phyloP scores from a whole-genome alignment of 2,888 invertebrate genomes.

The Acleris holmiana region DNA sequence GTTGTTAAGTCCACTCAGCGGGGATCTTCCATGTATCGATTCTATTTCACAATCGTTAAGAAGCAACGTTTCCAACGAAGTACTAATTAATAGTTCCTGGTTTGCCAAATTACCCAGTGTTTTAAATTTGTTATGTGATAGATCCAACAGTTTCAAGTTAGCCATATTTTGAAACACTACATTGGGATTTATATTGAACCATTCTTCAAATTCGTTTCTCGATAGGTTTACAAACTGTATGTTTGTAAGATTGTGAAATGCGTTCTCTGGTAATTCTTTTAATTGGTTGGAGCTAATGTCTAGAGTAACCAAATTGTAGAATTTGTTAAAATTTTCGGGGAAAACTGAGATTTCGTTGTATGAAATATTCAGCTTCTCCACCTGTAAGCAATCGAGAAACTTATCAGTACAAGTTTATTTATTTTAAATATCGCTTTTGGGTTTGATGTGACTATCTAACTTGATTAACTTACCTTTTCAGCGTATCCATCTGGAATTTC shows the following conservation, averaged over 20 bases:
- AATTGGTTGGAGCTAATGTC: slow-evolving; percentile 81
- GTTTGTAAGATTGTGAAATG: slow-evolving; percentile 80
- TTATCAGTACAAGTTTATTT: no score
- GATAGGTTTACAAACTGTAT: slow-evolving; percentile 86
- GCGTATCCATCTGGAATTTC: slow-evolving; percentile 69
- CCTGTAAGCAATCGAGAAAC: slow-evolving; percentile 70
- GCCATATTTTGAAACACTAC: slow-evolving; percentile 74
- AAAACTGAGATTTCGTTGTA: slow-evolving; percentile 85
- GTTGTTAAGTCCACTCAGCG: slow-evolving; percentile 78
- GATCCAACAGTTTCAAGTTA: slow-evolving; percentile 83
- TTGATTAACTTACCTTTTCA: slow-evolving; percentile 58
- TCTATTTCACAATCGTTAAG: slow-evolving; percentile 86
- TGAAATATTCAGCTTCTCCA: slow-evolving; percentile 87
- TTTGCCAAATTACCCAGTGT: slow-evolving; percentile 78
- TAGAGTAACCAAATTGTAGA: slow-evolving; percentile 60
- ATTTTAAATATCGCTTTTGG: no score
- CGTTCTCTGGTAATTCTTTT: slow-evolving; percentile 70
- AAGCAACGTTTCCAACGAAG: slow-evolving; percentile 83
- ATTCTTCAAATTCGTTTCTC: slow-evolving; percentile 84
- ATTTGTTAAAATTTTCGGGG: slow-evolving; percentile 66
- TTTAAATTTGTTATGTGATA: slow-evolving; percentile 86
- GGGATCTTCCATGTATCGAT: slow-evolving; percentile 77
- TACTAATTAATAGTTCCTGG: slow-evolving; percentile 82
- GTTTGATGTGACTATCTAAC: not conserved
- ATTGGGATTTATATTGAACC: slow-evolving; percentile 84